These are phyloP conservation scores for Nycticebus coucang DNA, from an alignment of 2,113 vertebrate species.

Conservation along the genomic window DNA sequence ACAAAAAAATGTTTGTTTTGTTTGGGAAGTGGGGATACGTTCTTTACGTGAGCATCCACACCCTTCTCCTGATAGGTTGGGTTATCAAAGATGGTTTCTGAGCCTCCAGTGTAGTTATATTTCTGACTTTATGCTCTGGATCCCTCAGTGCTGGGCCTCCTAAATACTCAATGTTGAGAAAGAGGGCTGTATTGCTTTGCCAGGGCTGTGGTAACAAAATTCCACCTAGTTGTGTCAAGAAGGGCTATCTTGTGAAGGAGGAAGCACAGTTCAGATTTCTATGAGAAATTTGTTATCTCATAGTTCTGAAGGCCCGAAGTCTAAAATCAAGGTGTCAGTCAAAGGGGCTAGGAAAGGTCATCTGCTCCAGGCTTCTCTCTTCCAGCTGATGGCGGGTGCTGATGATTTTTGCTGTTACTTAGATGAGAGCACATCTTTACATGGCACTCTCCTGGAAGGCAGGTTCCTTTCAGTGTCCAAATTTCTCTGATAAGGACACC, in stretches of 20 bases:
- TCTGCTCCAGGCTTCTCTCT: neutral
- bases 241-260: too few species aligned
- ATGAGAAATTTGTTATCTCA: neutral
- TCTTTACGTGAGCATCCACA: neutral
- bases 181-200: neutral
- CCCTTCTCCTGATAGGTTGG: neutral
- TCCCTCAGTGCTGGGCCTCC: neutral
- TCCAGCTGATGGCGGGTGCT: neutral
- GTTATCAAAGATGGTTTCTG: neutral
- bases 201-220: neutral
- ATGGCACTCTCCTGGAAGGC: neutral
- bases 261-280: too few species aligned
- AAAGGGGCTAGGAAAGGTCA: neutral
- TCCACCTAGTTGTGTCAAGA: neutral
- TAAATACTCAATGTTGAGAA: neutral
- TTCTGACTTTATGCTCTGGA: neutral
- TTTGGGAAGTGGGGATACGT: neutral
- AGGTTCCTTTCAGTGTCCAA: neutral
- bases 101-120: neutral
- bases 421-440: neutral
- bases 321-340: neutral
- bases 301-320: neutral
- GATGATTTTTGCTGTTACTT: neutral
- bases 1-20: neutral
- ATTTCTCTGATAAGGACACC: neutral